Evolutionary conservation across 2,113 vertebrate species (phyloP), one percentile per base, ranked within the genome.

Genomic region (Dromiciops gliroides): DNA sequence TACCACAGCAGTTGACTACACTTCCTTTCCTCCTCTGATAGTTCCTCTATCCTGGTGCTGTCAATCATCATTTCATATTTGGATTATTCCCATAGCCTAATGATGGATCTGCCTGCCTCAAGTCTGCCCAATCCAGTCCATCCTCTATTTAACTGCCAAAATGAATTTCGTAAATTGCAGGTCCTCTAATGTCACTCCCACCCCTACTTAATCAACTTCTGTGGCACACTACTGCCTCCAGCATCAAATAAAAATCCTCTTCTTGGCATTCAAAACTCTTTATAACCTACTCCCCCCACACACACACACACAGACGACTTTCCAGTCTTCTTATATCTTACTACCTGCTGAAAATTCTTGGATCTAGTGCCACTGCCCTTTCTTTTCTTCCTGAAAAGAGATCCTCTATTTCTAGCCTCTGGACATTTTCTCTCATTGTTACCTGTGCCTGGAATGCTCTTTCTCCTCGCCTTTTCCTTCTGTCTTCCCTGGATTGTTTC

Each of bases 301-400:
- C 53, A 9, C 25, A 56, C 26, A 60, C 11, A 31, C 9, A 60
- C 26, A 60, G 3, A 31, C 9, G 31, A 31, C 56, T 12, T 60
- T 31, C 10, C 10, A 60, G 28, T 60, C 28, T 60, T 60, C 56
- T 31, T 60, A 31, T 8, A 60, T 60, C 0, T 60, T 31, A 60
- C 11, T 60, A 26, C 12, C 56, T 60, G 28, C 28, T 60, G 28
- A 11, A 60, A 9, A 11, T 7, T 56, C 28, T 75, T 75, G n/a
- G n/a, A 22, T 16, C 14, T 19, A 6, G 3, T 67, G 0, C 31
- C 4, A n/a, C 11, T 16, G 4, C 1, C 12, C 3, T 75, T 4
- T 12, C n/a, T 75, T 31, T 4, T 75, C 12, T 6, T 75, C 37
- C 16, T 37, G n/a, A 3, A 60, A 60, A 60, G 28, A 60, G 28